phyloP scores from a whole-genome alignment of 2,888 invertebrate species.

The Eupithecia tripunctaria region DNA sequence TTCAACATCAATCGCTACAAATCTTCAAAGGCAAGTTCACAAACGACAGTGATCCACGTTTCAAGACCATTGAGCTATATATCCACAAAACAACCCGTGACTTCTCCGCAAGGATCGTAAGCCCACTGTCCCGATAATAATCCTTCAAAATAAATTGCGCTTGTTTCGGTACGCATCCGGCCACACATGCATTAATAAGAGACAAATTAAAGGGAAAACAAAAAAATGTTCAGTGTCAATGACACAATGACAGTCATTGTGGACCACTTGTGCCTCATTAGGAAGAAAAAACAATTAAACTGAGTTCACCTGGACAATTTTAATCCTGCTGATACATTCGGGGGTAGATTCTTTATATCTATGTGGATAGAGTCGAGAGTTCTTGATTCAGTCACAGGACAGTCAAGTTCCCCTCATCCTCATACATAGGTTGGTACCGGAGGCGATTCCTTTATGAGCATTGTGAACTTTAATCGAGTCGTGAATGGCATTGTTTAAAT shows the following conservation, averaged over 20 bases:
- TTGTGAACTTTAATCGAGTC: conserved; percentile 76
- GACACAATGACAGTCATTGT: conserved; percentile 78
- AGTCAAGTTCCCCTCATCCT: conserved; percentile 50
- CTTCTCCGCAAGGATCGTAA: conserved; percentile 1
- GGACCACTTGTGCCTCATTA: conserved; percentile 81
- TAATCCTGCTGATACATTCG: conserved; percentile 34
- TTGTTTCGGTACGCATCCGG: conserved; percentile 49
- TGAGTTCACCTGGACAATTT: conserved; percentile 61
- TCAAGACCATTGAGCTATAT: conserved; percentile 2
- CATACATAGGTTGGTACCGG: conserved; percentile 71
- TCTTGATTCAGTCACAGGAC: conserved; percentile 37
- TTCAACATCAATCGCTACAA: neutral
- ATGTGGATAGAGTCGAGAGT: conserved; percentile 51
- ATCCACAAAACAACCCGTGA: conserved; percentile 7
- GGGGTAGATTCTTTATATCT: conserved; percentile 42
- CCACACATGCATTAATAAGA: conserved; percentile 62
- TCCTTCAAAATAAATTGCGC: conserved; percentile 21
- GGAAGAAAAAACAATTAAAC: conserved; percentile 78
- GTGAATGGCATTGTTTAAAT: conserved; percentile 78
- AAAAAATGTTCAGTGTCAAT: conserved; percentile 66
- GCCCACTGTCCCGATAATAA: conserved; percentile 1
- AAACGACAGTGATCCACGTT: neutral
- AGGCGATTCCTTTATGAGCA: conserved; percentile 78
- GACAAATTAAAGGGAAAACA: conserved; percentile 71
- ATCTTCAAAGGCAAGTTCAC: conserved; percentile 2